Conservation (phyloP, 2,888 invertebrate genomes). For the Rotaria socialis region DNA sequence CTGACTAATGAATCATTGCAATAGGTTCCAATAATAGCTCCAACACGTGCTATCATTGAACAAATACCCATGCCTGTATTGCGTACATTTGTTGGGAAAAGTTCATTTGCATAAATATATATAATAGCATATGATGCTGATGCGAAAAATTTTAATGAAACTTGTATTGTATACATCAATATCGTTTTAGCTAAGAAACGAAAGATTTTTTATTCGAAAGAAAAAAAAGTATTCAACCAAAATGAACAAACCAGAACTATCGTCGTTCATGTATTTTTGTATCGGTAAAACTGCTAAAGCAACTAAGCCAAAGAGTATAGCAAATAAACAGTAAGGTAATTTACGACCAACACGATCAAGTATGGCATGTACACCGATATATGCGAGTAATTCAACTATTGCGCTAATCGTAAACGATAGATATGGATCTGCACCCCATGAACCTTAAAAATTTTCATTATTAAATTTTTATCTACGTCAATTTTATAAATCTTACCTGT, state of each 20-base stretch:
- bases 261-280: neutral
- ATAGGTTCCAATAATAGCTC: conserved; percentile 1
- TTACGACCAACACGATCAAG: conserved; percentile 72
- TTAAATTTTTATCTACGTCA: neutral
- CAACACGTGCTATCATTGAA: conserved; percentile 42
- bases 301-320: conserved; percentile 61
- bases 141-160: conserved; percentile 39
- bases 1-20: conserved; percentile 17
- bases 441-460: neutral
- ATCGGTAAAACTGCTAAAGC: conserved; percentile 6
- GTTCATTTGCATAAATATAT: conserved; percentile 42
- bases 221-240: too few species aligned
- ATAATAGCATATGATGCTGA: conserved; percentile 44
- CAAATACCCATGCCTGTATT: conserved; percentile 41
- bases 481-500: neutral
- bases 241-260: neutral
- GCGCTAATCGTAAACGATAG: conserved; percentile 73
- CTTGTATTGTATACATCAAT: neutral
- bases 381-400: conserved; percentile 73
- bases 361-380: conserved; percentile 63
- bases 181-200: neutral
- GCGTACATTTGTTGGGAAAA: conserved; percentile 45
- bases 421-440: conserved; percentile 63
- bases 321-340: conserved; percentile 68
- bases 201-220: neutral